Evolutionary conservation across 2,888 invertebrate species (phyloP).

Genomic region (Erannis defoliaria): DNA sequence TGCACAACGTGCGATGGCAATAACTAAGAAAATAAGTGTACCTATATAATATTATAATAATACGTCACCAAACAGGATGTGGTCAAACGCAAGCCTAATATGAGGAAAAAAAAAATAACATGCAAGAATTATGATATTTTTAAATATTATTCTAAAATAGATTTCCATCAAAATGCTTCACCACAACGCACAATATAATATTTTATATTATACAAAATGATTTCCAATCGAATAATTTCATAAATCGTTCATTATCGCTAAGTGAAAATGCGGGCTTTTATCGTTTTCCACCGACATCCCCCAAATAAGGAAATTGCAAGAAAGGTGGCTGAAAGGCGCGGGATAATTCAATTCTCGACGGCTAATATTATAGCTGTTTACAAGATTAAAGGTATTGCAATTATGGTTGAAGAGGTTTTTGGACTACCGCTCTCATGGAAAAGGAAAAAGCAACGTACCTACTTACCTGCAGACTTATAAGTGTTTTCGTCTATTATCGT

Average conservation of each 20-base stretch:
- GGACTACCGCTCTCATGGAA: conserved; percentile 12
- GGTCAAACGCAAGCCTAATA: too few relatives aligned
- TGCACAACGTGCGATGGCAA: too few relatives aligned
- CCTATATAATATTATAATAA: too few relatives aligned
- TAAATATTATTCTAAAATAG: background rate
- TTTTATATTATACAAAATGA: conserved; percentile 5
- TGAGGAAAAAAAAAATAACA: too few relatives aligned
- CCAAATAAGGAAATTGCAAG: conserved; percentile 60
- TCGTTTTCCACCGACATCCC: conserved; percentile 34
- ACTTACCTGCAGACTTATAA: too few relatives aligned
- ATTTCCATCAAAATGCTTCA: background rate
- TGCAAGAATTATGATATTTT: too few relatives aligned
- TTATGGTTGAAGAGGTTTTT: conserved; percentile 17
- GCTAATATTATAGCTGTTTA: conserved; percentile 57
- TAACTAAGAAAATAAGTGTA: too few relatives aligned
- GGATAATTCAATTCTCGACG: conserved; percentile 58
- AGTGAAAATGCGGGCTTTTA: conserved; percentile 32
- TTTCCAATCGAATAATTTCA: conserved; percentile 41
- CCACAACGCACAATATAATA: conserved; percentile 42
- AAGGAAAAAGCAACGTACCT: background rate
- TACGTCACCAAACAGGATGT: too few relatives aligned
- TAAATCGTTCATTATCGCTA: conserved; percentile 36
- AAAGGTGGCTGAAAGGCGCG: conserved; percentile 47
- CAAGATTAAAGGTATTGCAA: conserved; percentile 44
- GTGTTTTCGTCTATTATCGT: background rate